These are phyloP conservation scores for Puma concolor DNA, from an alignment of 2,113 vertebrate species.

Conservation along the genomic window DNA sequence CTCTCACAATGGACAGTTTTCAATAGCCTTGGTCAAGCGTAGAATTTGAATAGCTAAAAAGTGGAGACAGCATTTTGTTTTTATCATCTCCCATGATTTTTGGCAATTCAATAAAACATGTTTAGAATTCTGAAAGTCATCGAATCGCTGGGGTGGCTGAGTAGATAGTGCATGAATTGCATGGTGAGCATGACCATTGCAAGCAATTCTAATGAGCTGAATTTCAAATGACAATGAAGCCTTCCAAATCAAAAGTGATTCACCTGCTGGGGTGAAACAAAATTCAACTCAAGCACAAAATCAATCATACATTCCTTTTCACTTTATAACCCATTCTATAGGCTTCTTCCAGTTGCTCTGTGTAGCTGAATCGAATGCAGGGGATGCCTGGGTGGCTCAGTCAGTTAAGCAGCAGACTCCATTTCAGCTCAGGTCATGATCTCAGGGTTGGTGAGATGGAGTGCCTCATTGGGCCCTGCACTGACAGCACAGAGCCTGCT, in stretches of 20 bases:
- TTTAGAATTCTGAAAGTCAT: not conserved
- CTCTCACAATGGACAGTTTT: not conserved
- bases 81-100: not conserved
- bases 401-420: no score
- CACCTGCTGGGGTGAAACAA: not conserved
- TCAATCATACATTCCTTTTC: not conserved
- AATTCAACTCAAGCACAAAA: constrained; percentile 11
- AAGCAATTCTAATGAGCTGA: not conserved
- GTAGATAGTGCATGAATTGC: not conserved
- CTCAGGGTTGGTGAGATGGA: no score
- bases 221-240: constrained; percentile 9
- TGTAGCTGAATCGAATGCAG: not conserved
- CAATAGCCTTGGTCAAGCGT: not conserved
- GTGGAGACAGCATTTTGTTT: not conserved
- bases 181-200: not conserved
- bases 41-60: constrained; percentile 2
- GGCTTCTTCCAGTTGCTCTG: not conserved
- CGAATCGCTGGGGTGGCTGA: not conserved
- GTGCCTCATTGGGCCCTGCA: no score
- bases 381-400: no score
- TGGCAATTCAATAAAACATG: not conserved
- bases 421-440: no score
- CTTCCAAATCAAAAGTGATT: constrained; percentile 22
- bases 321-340: not conserved
- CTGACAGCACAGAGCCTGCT: no score